Conservation (phyloP, 2,888 invertebrate genomes). For the Erebia aethiops region DNA sequence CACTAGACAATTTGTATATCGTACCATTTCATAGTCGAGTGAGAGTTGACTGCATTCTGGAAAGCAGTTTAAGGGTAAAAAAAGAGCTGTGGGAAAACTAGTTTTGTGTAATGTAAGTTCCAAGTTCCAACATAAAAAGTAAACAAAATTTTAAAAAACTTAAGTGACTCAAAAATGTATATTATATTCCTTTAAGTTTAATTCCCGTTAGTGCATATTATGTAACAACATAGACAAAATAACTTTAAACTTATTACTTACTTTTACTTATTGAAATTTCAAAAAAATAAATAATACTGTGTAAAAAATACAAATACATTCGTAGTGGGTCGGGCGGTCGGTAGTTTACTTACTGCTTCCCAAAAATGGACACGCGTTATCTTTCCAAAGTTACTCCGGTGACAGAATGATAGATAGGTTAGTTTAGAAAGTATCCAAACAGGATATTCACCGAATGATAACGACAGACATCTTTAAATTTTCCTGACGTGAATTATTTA, state of each 20-base stretch:
- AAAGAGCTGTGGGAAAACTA: constrained; percentile 11
- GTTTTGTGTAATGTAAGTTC: constrained; percentile 20
- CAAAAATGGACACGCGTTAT: constrained; percentile 56
- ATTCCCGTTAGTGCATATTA: too few species aligned
- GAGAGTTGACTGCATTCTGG: constrained; percentile 37
- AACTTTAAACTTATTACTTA: too few species aligned
- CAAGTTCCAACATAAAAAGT: neutral
- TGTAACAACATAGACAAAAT: neutral
- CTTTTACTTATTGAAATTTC: neutral
- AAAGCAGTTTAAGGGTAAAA: constrained; percentile 16
- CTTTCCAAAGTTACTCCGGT: constrained; percentile 57
- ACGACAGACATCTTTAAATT: constrained; percentile 63
- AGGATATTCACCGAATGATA: constrained; percentile 71
- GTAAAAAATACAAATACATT: neutral
- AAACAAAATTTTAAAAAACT: neutral
- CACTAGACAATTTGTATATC: constrained; percentile 67
- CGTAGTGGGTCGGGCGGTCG: neutral
- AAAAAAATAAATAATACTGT: neutral
- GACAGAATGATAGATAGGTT: constrained; percentile 77
- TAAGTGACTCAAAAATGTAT: too few species aligned
- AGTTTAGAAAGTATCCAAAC: constrained; percentile 70
- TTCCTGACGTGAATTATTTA: constrained; percentile 37
- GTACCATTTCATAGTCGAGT: constrained; percentile 48
- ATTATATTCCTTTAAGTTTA: too few species aligned
- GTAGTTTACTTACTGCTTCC: constrained; percentile 30